Evolutionary conservation across 2,113 vertebrate genomes (phyloP).

Genomic region (Seriola aureovittata): DNA sequence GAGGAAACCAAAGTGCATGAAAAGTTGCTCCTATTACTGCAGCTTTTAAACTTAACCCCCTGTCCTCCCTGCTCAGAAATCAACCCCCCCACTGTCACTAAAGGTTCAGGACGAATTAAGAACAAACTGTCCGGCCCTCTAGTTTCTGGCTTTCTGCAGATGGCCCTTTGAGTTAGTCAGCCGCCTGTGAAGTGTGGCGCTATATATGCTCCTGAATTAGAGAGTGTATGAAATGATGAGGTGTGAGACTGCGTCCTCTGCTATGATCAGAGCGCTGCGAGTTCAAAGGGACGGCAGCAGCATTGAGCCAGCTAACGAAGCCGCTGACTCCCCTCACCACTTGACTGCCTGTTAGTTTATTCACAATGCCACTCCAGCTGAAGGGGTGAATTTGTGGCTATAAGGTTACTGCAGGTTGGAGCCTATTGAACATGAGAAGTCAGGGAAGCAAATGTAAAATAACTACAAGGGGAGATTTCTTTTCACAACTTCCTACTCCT

Average conservation of each 20-base stretch:
- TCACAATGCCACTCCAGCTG: constrained; percentile 70
- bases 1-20: constrained; percentile 80
- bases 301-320: constrained; percentile 81
- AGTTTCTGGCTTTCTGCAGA: constrained; percentile 66
- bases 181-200: constrained; percentile 68
- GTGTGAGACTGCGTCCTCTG: constrained; percentile 81
- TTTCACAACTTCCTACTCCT: constrained; percentile 54
- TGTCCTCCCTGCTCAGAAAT: constrained; percentile 37
- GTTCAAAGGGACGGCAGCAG: constrained; percentile 83
- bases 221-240: constrained; percentile 82
- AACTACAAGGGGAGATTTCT: constrained; percentile 59
- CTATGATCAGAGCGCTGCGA: constrained; percentile 82
- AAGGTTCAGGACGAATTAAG: constrained; percentile 65
- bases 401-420: constrained; percentile 79
- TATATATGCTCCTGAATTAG: constrained; percentile 79
- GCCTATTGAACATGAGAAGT: constrained; percentile 33
- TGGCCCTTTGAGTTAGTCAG: constrained; percentile 68
- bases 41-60: constrained; percentile 71
- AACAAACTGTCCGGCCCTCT: constrained; percentile 60
- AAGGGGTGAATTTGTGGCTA: constrained; percentile 82
- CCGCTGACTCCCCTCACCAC: constrained; percentile 71
- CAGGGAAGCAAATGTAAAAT: constrained; percentile 63
- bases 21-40: constrained; percentile 73
- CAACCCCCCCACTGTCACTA: constrained; percentile 46
- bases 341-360: constrained; percentile 78